Evolutionary conservation across 2,797 vertebrate genomes (phyloP), one percentile per base, ranked within the genome.

Genomic region (Lycodopsis pacificus): DNA sequence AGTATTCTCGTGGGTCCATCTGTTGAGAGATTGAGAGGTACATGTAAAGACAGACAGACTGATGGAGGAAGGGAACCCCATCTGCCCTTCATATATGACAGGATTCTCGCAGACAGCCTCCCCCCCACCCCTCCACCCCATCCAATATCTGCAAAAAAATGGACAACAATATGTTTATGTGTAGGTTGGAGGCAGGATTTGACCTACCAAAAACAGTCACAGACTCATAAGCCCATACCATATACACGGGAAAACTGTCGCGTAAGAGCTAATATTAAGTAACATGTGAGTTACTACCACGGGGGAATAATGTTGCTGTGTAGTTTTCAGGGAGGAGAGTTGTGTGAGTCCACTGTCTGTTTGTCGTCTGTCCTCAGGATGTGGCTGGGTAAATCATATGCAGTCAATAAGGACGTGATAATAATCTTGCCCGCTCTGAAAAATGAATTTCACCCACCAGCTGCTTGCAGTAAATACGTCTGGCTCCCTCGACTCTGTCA

Each of bases 1-100:
- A 80, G 77, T 87, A 90, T 93, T 92, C 88, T 90, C 83, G 72
- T 77, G 88, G 84, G 73, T 88, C 93, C 93, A 92, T 95, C 93
- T 94, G 93, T 92, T 91, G 70, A 71, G 66, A 89, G 80, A 82
- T 61, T 59, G 36, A 36, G 77, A 73, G 58, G 53, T 79, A 38
- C 40, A 79, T 73, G 54, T 68, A 77, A 79, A 82, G 80, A 82
- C 62, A 77, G 68, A 54, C 27, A 48, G 68, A 69, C 72, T 77
- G 79, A 85, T 49, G 38, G 74, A 68, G 81, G 77, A 82, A 83
- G 82, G 72, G 73, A 81, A 80, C 66, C 79, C 89, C 93, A 93
- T 94, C 93, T 94, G 92, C 87, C 89, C 73, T 69, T 71, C 86
- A 76, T 74, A 66, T 76, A 76, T 32, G 34, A 57, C 17, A 46